phyloP scores from a whole-genome alignment of 1,140 invertebrate genomes.

The Euwallacea similis region DNA sequence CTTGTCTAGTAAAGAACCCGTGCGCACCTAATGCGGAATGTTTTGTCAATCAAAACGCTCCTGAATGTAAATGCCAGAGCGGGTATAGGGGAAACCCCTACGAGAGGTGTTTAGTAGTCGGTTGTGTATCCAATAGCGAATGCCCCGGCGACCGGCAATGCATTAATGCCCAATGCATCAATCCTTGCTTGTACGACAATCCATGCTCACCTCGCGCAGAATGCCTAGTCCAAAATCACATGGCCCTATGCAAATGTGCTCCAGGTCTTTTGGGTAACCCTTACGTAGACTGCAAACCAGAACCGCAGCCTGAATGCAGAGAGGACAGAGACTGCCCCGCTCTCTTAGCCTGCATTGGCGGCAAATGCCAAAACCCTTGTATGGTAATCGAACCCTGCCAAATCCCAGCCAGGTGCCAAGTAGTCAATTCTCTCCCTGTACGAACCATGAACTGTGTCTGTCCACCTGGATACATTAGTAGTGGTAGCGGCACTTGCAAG shows the following conservation, averaged over 20 bases:
- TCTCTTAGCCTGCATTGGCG: slow-evolving; percentile 76
- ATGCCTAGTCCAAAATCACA: slow-evolving; percentile 79
- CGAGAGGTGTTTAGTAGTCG: slow-evolving; percentile 74
- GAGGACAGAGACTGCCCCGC: slow-evolving; percentile 81
- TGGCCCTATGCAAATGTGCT: slow-evolving; percentile 81
- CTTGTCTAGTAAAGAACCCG: slow-evolving; percentile 75
- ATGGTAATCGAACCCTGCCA: slow-evolving; percentile 74
- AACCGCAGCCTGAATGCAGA: slow-evolving; percentile 74
- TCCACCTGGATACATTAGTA: slow-evolving; percentile 83
- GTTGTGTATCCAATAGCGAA: slow-evolving; percentile 86
- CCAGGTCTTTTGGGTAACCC: slow-evolving; percentile 73
- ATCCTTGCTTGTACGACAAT: slow-evolving; percentile 79
- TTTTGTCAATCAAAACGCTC: slow-evolving; percentile 70
- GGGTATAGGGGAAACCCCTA: slow-evolving; percentile 82
- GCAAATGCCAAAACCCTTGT: slow-evolving; percentile 84
- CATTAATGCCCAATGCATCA: slow-evolving; percentile 81
- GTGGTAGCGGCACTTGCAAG: slow-evolving; percentile 76
- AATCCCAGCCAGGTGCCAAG: slow-evolving; percentile 76
- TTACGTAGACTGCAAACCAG: slow-evolving; percentile 73
- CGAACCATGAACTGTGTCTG: slow-evolving; percentile 88
- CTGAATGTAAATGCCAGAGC: slow-evolving; percentile 76
- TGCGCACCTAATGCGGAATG: slow-evolving; percentile 86
- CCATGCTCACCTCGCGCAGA: slow-evolving; percentile 76
- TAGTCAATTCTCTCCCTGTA: slow-evolving; percentile 77
- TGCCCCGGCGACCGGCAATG: slow-evolving; percentile 84